Base-by-base conservation (phyloP, 2,888 invertebrate species). In the Thyatira batis region DNA sequence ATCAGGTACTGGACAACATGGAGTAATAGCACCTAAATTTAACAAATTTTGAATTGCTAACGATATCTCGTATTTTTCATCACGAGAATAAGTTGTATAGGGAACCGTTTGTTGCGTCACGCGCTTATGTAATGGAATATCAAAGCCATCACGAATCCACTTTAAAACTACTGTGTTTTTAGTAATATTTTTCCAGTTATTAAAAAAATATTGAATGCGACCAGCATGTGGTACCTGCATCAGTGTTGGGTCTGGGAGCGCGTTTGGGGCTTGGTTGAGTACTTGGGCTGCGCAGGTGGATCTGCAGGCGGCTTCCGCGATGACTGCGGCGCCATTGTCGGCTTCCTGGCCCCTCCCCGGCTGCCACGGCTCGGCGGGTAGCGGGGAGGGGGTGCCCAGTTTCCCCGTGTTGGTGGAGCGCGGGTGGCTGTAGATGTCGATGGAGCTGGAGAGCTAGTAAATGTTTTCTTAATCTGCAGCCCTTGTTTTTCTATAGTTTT, bases 331-430 rank as follows among this genome's bases (percentile, higher is more conserved):
- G 25, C 45, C 5, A 9, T 20, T 10, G 49, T 44, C 4, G 43
- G 54, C 39, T 20, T 53, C 55, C 33, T 52, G 46, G 43, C 50
- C 56, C 58, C 56, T 45, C 57, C 30, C 21, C 53, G 2, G 3
- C 27, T 6, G 3, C 27, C 27, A 2, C 27, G 2, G 27, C 10
- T 27, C 3, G 6, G 1, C 10, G 27, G 27, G 6, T 27, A 27
- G 6, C 27, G 46, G 49, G 63, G 59, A 52, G 59, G 57, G 59
- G 54, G 56, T 25, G 50, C 54, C 53, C 49, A 55, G 56, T 62
- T 62, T 62, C 57, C 55, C 44, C 6, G 17, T 8, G 20, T 1
- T 54, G 53, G 56, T 0, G 33, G 54, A 25, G 50, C 9, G n/a
- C 10, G 4, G 3, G 20, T 28, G 23, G 33, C 28, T 27, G 49